phyloP scores from a whole-genome alignment of 2,113 vertebrate species.

The Macquaria australasica region DNA sequence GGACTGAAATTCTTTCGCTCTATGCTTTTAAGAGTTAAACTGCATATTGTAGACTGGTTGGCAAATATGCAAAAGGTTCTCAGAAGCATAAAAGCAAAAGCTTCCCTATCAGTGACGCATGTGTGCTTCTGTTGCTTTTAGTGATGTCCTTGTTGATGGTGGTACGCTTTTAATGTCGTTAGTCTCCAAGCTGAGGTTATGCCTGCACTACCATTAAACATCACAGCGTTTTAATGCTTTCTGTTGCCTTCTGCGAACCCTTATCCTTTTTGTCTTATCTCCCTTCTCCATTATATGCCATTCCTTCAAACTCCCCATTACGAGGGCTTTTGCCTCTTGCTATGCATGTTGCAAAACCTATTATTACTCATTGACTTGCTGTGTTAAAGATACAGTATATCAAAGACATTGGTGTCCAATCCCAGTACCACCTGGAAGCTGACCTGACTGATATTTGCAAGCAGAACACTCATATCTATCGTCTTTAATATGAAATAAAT shows the following conservation, averaged over 20 bases:
- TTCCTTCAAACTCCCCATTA: constrained; percentile 7
- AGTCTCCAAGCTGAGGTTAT: not conserved
- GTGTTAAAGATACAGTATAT: not conserved
- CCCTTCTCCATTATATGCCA: not conserved
- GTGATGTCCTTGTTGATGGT: not conserved
- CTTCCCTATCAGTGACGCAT: not conserved
- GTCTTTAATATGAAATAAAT: constrained; percentile 28
- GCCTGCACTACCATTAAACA: not conserved
- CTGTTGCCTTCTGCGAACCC: not conserved
- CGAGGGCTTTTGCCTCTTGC: not conserved
- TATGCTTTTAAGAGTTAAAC: not conserved
- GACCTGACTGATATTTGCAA: constrained; percentile 16
- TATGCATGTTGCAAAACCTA: not conserved
- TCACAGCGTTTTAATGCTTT: not conserved
- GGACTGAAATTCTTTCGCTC: not conserved
- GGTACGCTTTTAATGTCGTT: not conserved
- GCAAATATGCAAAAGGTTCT: not conserved
- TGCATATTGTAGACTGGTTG: not conserved
- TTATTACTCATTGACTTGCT: not conserved
- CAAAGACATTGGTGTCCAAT: not conserved
- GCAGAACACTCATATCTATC: constrained; percentile 4
- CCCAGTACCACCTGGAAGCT: constrained; percentile 11
- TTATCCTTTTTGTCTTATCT: not conserved
- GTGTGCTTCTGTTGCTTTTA: not conserved
- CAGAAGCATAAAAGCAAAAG: not conserved